Evolutionary conservation across 2,797 vertebrate species (phyloP), one percentile per base, ranked within the genome.

Genomic region (Sylvia borin): DNA sequence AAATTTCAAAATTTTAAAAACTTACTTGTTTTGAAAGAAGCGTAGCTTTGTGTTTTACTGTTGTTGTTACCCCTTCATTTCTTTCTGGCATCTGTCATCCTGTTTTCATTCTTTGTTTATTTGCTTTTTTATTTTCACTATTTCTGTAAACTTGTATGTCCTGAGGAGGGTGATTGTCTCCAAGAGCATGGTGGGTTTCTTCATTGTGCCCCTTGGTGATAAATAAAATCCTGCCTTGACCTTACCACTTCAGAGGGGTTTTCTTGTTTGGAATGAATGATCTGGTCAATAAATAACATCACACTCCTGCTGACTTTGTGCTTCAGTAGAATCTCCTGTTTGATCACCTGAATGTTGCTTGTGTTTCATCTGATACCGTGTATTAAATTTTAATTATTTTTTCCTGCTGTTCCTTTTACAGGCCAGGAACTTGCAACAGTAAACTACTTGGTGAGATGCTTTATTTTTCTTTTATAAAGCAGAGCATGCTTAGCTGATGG

Each of bases 341-440:
- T 67, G 58, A 22, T 82, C 48, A 17, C 12, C 38, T 74, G 48
- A 66, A 27, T 27, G 7, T 34, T 85, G 29, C 55, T 88, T 88
- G 1, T 31, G 17, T 79, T 73, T 79, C 3, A 50, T 34, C 29
- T 66, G 47, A n/a, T 7, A 13, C 11, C 15, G 0, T 18, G 2
- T 22, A 67, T 48, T 87, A 64, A 43, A 32, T 32, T 34, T 31
- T 67, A 60, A 47, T 32, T 40, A 14, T 18, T 29, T 22, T 50
- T 43, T 25, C 19, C 9, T 5, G 5, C 26, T 61, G 53, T 97
- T 96, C 53, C 60, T 75, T 94, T 96, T 40, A 81, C 95, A 99
- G 99, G 98, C 90, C 98, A 99, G 90, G 98, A 99, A 95, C 97
- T 99, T 97, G 99, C 99, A 72, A 99, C 99, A 32, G 97, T 98